Percentiles rank a stretch among this genome's conserved stretches.
phyloP scores from a whole-genome alignment of 1,140 invertebrate genomes.

The Zaprionus gabonicus region DNA sequence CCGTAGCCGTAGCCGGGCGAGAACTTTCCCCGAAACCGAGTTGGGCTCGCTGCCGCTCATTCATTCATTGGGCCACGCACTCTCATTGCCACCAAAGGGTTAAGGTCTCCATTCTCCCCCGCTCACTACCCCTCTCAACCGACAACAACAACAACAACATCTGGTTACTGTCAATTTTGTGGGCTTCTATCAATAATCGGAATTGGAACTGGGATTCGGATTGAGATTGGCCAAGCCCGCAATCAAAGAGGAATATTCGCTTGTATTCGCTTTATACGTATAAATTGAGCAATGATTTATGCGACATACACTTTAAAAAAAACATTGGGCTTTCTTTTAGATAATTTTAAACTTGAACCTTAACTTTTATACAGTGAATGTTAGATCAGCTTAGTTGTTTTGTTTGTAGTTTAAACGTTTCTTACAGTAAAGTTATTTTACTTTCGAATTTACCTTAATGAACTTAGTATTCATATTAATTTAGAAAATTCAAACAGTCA shows the following conservation, averaged over 20 bases:
- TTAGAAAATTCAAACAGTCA: too few species aligned
- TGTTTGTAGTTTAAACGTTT: too few species aligned
- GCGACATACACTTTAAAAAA: neutral
- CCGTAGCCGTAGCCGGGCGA: neutral
- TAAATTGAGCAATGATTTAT: slow-evolving; percentile 13
- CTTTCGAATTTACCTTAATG: too few species aligned
- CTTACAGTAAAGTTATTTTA: too few species aligned
- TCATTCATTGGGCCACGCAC: slow-evolving; percentile 18
- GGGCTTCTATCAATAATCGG: slow-evolving; percentile 49
- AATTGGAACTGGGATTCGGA: slow-evolving; percentile 1
- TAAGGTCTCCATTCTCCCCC: slow-evolving; percentile 1
- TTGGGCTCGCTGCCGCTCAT: neutral
- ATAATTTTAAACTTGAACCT: too few species aligned
- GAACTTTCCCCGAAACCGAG: neutral
- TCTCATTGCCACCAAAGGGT: slow-evolving; percentile 30
- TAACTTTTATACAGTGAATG: too few species aligned
- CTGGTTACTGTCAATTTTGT: slow-evolving; percentile 42
- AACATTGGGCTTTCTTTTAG: too few species aligned
- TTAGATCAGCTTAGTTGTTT: too few species aligned
- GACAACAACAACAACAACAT: slow-evolving; percentile 12
- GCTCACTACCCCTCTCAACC: neutral
- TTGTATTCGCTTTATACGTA: slow-evolving; percentile 16
- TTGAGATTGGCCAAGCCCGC: neutral
- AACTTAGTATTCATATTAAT: too few species aligned
- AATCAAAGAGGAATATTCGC: slow-evolving; percentile 33